Base-by-base conservation (phyloP, 2,113 vertebrate genomes). In the Siniperca chuatsi region DNA sequence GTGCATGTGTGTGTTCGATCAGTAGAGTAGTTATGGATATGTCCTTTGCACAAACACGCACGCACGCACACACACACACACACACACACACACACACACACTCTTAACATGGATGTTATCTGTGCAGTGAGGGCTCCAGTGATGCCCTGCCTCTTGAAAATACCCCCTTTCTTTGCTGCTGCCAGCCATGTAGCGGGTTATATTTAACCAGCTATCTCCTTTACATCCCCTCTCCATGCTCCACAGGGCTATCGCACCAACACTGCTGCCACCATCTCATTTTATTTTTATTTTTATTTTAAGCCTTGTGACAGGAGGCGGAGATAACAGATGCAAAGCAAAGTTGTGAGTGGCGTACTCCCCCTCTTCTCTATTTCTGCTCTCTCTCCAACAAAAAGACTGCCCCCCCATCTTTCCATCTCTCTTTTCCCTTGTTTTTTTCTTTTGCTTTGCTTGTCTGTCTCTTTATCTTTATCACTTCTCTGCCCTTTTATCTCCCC, bases 161-260 rank as follows among this genome's bases (percentile, higher is more conserved):
- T 91, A 87, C 88, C 94, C 92, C 92, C 91, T 95, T 95, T 94
- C 94, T 95, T 91, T 80, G 89, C 88, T 75, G 88, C 92, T 96
- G 94, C 90, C 94, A 95, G 91, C 93, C 92, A 78, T 92, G 90
- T 91, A 92, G 87, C 42, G 92, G 92, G 93, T 95, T 95, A 95
- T 96, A 95, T 96, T 95, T 95, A 95, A 95, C 93, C 94, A 89
- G 87, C 82, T 96, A 95, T 96, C 95, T 95, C 85, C 92, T 92
- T 91, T 93, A 88, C 95, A 95, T 95, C 95, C 95, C 84, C 93
- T 93, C 92, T 91, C 84, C 92, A 84, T 92, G 94, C 94, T 93
- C 92, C 81, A 80, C 86, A 68, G 90, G 90, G 93, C 94, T 96
- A 96, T 96, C 96, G 79, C 89, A 66, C 72, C 87, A 61, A 81